These are phyloP conservation scores for Drosophila biarmipes DNA, from an alignment of 1,140 invertebrate genomes.

Conservation along the genomic window DNA sequence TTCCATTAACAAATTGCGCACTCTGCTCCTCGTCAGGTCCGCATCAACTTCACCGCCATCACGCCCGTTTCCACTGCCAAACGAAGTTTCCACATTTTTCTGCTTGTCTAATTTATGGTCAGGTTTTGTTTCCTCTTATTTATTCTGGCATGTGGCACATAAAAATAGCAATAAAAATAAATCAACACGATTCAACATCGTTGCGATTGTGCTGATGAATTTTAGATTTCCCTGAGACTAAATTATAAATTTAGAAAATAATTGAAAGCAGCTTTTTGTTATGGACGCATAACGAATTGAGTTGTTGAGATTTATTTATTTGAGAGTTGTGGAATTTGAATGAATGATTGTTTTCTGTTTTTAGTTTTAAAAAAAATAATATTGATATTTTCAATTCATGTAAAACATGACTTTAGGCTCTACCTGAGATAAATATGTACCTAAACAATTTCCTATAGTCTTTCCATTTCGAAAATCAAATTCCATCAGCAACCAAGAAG, in stretches of 20 bases:
- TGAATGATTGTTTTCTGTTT: neutral
- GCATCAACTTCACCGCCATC: constrained; percentile 38
- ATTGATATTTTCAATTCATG: too few relatives aligned
- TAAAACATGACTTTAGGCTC: neutral
- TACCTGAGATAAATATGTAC: neutral
- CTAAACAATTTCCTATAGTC: neutral
- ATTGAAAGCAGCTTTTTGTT: constrained; percentile 14
- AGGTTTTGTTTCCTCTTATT: constrained; percentile 20
- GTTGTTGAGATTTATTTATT: constrained; percentile 1
- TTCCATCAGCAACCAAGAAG: constrained; percentile 12
- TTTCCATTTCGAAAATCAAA: constrained; percentile 17
- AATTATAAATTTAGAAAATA: constrained; percentile 34
- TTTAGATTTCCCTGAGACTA: constrained; percentile 21
- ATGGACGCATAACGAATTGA: neutral
- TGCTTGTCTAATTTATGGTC: constrained; percentile 41
- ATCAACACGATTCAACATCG: constrained; percentile 4
- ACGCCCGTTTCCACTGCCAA: constrained; percentile 10
- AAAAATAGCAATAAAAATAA: constrained; percentile 25
- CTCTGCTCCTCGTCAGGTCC: constrained; percentile 36
- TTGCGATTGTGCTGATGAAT: constrained; percentile 2
- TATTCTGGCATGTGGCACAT: constrained; percentile 10
- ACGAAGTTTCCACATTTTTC: constrained; percentile 37
- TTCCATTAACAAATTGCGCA: constrained; percentile 79
- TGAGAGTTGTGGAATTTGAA: too few relatives aligned
- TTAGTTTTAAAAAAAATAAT: neutral